A percentile compares a stretch with the other conserved stretches of the same genome.
phyloP scores from a whole-genome alignment of 1,140 invertebrate species.

The Drosophila nebulosa region DNA sequence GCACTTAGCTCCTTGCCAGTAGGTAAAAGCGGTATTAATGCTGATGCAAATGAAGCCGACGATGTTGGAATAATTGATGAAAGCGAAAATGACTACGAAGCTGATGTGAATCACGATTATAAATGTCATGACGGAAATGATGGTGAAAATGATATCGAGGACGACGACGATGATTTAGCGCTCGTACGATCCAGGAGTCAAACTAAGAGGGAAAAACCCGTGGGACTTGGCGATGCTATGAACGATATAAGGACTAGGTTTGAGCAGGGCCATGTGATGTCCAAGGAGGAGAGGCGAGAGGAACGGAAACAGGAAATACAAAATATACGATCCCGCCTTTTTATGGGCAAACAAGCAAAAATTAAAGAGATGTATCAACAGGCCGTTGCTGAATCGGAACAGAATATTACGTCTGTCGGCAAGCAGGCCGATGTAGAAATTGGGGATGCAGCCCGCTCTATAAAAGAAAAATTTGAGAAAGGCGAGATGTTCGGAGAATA shows the following conservation, averaged over 20 bases:
- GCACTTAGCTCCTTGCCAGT: constrained; percentile 43
- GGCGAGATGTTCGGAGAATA: constrained; percentile 84
- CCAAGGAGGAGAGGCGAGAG: constrained; percentile 87
- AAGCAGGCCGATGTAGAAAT: constrained; percentile 84
- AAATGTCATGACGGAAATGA: constrained; percentile 38
- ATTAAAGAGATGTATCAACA: constrained; percentile 96
- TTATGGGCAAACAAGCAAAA: constrained; percentile 93
- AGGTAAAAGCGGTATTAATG: not conserved
- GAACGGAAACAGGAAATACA: constrained; percentile 94
- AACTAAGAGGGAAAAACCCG: constrained; percentile 86
- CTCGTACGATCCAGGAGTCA: constrained; percentile 78
- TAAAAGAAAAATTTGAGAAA: constrained; percentile 92
- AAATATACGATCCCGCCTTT: constrained; percentile 90
- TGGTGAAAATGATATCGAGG: constrained; percentile 78
- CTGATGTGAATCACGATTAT: constrained; percentile 71
- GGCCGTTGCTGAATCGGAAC: constrained; percentile 90
- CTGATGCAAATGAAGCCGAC: constrained; percentile 83
- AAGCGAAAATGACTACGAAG: constrained; percentile 65
- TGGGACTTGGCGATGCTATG: constrained; percentile 90
- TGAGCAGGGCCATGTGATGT: constrained; percentile 85
- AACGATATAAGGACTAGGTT: constrained; percentile 90
- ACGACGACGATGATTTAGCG: constrained; percentile 78
- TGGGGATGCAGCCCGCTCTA: constrained; percentile 85
- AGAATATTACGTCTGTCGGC: constrained; percentile 83
- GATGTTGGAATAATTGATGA: not conserved